Conservation (phyloP, 2,797 vertebrate species). For the Gila robusta region DNA sequence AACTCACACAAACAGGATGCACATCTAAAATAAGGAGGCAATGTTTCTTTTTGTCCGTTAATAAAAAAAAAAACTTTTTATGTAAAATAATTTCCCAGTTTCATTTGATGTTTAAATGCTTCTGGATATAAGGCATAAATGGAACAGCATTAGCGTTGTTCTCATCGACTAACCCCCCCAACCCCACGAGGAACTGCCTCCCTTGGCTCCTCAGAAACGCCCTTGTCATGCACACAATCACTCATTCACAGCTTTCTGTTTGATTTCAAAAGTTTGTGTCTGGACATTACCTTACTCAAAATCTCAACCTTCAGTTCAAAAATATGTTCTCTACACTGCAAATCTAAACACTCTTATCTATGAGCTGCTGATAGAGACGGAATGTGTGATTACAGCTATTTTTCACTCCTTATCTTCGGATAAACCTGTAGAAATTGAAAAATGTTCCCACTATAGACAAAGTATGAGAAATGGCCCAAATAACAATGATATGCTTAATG, state of each 20-base stretch:
- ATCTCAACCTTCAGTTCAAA: not conserved
- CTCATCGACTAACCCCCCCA: not conserved
- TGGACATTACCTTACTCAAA: constrained; percentile 37
- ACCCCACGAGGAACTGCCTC: not conserved
- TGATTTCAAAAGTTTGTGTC: constrained; percentile 55
- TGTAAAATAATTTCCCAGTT: not conserved
- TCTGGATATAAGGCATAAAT: not conserved
- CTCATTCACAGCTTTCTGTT: constrained; percentile 52
- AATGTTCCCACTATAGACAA: not conserved
- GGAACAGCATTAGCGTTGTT: not conserved
- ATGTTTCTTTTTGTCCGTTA: not conserved
- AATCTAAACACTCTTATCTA: constrained; percentile 26
- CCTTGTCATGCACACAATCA: not conserved
- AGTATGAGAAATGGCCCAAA: not conserved
- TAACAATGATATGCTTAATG: not conserved
- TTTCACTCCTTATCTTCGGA: not conserved
- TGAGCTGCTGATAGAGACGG: constrained; percentile 10
- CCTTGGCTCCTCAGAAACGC: not conserved
- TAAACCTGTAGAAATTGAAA: constrained; percentile 20
- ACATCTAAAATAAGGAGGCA: not conserved
- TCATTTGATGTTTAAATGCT: not conserved
- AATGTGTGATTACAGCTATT: constrained; percentile 13
- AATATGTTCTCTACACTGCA: not conserved
- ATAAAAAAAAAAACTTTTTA: not conserved
- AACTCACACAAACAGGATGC: not conserved